phyloP scores from a whole-genome alignment of 1,140 invertebrate species.

The Temnothorax longispinosus region DNA sequence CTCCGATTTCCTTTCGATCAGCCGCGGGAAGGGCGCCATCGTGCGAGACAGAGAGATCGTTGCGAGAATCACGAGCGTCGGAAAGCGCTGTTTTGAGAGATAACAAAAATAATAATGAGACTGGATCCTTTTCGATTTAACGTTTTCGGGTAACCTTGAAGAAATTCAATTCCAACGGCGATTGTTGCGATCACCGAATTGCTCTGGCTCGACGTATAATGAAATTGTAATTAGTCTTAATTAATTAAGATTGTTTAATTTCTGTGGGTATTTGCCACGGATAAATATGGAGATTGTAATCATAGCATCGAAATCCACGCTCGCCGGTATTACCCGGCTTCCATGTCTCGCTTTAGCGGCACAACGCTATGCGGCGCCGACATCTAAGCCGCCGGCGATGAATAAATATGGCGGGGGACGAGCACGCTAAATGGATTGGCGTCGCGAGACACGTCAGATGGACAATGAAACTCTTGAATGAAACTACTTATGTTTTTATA shows the following conservation, averaged over 20 bases:
- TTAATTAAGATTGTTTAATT: not conserved
- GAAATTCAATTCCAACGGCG: not conserved
- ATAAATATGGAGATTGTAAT: not conserved
- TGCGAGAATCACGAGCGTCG: not conserved
- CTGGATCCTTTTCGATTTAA: not conserved
- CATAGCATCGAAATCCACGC: not conserved
- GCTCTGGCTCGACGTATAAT: not conserved
- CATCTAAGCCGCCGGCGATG: not conserved
- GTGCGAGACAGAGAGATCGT: not conserved
- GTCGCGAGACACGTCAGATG: not conserved
- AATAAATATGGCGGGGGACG: slow-evolving; percentile 2
- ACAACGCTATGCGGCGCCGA: not conserved
- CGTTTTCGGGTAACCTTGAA: slow-evolving; percentile 19
- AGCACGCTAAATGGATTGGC: slow-evolving; percentile 12
- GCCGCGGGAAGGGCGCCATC: not conserved
- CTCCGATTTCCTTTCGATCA: slow-evolving; percentile 5
- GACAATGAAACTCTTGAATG: not conserved
- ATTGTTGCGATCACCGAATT: not conserved
- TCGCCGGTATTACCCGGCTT: slow-evolving; percentile 4
- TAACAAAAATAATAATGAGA: not conserved
- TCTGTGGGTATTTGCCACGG: not conserved
- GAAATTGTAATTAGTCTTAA: not conserved
- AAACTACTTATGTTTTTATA: not conserved
- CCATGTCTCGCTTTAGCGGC: not conserved
- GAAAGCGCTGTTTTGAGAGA: not conserved